Conservation (phyloP, 2,888 invertebrate genomes). For the Lycaena phlaeas region DNA sequence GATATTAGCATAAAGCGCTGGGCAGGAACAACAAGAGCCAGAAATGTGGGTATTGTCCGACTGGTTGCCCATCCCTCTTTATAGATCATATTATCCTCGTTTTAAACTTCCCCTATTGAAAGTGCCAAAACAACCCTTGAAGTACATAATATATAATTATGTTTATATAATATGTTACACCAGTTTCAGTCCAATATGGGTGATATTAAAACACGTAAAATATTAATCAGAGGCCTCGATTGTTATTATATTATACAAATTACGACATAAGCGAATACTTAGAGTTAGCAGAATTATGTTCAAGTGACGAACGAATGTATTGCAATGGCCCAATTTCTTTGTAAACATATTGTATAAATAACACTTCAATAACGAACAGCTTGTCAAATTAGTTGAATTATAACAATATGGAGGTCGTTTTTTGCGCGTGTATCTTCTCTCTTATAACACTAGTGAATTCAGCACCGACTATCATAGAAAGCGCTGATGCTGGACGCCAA, state of each 20-base stretch:
- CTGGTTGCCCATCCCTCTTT: no score
- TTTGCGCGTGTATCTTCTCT: conserved; percentile 28
- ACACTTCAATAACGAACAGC: conserved; percentile 27
- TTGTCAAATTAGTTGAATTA: conserved; percentile 26
- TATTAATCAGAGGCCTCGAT: no score
- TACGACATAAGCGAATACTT: neutral
- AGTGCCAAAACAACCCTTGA: no score
- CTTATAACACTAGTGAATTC: conserved; percentile 25
- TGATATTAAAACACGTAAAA: no score
- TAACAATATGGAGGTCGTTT: conserved; percentile 39
- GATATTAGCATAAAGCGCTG: no score
- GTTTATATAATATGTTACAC: no score
- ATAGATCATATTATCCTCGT: no score
- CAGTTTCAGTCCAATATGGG: no score
- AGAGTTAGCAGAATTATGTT: conserved; percentile 10
- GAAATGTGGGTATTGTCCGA: no score
- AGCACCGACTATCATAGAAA: conserved; percentile 23
- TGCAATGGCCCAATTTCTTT: neutral
- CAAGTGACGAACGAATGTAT: conserved; percentile 21
- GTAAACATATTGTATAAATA: conserved; percentile 45
- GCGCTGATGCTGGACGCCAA: conserved; percentile 10
- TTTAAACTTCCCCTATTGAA: no score
- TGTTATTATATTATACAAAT: neutral
- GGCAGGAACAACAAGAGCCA: no score
- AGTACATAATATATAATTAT: no score